Percentiles rank a stretch among this genome's conserved stretches.
Conservation (phyloP, 2,888 invertebrate species). For the Eumerus sabulonum region DNA sequence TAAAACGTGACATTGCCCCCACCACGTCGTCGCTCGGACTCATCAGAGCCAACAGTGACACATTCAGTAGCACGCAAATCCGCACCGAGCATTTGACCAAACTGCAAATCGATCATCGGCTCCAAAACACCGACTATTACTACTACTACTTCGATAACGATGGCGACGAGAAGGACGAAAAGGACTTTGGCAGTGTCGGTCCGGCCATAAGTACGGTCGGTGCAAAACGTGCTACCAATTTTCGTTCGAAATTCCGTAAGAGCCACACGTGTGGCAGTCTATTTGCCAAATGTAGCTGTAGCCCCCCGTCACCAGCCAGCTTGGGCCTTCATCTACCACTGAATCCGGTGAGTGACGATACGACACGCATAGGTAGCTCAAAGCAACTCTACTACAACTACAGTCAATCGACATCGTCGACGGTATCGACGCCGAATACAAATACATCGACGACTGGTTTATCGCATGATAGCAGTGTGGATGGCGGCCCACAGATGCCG, state of each 20-base stretch:
- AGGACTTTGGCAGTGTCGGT: conserved; percentile 68
- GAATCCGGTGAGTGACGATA: conserved; percentile 33
- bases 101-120: conserved; percentile 31
- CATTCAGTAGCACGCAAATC: conserved; percentile 48
- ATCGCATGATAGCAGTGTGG: conserved; percentile 62
- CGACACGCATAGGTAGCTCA: conserved; percentile 36
- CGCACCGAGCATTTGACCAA: conserved; percentile 23
- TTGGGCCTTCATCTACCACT: conserved; percentile 55
- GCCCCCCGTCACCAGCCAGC: conserved; percentile 52
- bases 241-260: conserved; percentile 73
- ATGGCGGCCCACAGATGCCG: conserved; percentile 50
- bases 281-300: conserved; percentile 75
- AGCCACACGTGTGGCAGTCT: conserved; percentile 76
- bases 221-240: conserved; percentile 68
- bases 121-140: conserved; percentile 2
- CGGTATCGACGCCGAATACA: conserved; percentile 60
- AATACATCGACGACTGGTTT: conserved; percentile 57
- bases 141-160: not conserved
- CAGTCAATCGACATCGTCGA: conserved; percentile 62
- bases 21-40: conserved; percentile 3
- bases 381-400: conserved; percentile 57
- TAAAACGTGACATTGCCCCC: conserved; percentile 37
- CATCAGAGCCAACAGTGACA: conserved; percentile 49
- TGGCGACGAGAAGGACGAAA: conserved; percentile 49
- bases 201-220: conserved; percentile 66